A percentile compares a stretch with the other conserved stretches of the same genome.
Conservation (phyloP, 2,888 invertebrate species). For the Prosopocoilus inquinatus region DNA sequence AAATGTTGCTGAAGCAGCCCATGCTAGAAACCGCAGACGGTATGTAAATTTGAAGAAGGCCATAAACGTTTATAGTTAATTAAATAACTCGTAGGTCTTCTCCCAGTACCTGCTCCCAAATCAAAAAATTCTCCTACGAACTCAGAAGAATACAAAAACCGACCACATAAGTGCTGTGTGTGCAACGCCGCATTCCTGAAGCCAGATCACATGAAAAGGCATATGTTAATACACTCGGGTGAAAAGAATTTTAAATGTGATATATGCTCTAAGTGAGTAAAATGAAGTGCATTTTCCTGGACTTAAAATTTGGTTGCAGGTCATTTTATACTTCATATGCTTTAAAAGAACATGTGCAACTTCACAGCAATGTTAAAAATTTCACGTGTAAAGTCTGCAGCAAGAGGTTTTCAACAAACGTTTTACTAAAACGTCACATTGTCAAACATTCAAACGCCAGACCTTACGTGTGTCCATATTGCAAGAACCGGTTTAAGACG, state of each 20-base stretch:
- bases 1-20: constrained; percentile 28
- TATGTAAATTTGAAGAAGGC: constrained; percentile 8
- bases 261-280: constrained; percentile 43
- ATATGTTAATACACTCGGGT: constrained; percentile 42
- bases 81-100: constrained; percentile 26
- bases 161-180: constrained; percentile 51
- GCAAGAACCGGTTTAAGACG: constrained; percentile 60
- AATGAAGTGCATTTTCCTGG: not conserved
- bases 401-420: constrained; percentile 44
- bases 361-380: constrained; percentile 44
- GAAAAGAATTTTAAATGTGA: constrained; percentile 46
- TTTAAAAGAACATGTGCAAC: constrained; percentile 41
- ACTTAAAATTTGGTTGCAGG: constrained; percentile 30
- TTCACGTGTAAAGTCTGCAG: constrained; percentile 46
- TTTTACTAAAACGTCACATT: constrained; percentile 46
- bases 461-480: constrained; percentile 61
- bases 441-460: constrained; percentile 48
- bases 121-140: constrained; percentile 25
- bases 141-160: constrained; percentile 27
- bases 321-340: constrained; percentile 36
- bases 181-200: constrained; percentile 55
- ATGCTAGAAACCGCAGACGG: constrained; percentile 30
- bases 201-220: constrained; percentile 57
- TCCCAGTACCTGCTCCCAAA: constrained; percentile 33
- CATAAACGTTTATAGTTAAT: constrained; percentile 4